Evolutionary conservation across 2,888 invertebrate species (phyloP), one percentile per base, ranked within the genome.

Genomic region (Cryptus armator): DNA sequence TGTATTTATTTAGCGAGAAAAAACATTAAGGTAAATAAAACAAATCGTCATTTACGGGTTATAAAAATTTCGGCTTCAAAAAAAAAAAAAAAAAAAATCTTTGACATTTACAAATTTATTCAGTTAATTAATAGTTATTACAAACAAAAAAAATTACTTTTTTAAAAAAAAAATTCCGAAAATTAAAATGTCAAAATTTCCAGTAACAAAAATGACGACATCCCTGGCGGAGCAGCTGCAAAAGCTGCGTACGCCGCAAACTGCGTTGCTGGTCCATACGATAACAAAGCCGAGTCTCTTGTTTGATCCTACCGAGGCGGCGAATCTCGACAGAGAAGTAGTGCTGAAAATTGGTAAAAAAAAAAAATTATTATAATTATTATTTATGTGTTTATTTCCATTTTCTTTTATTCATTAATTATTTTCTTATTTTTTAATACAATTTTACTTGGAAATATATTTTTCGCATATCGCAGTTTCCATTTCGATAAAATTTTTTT

Each of bases 291-390:
- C 97, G 12, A 99, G 99, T 0, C 95, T 99, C 88, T 94, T 99
- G 1, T 99, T 99, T 93, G 97, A 98, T 90, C 96, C 97, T 0
- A 97, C 97, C 91, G 98, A 99, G 94, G 99, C 99, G 0, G 98
- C 98, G 0, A 95, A 96, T 59, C 96, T 98, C 90, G 97, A 98
- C 90, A 96, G 96, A 71, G 97, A 98, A 87, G 97, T 97, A 0
- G 97, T 98, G 88, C 98, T 96, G 93, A 97, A 98, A 91, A 96
- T 99, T 74, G 99, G 99, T 94, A 93, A 48, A 48, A 12, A 48
- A n/a, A n/a, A 7, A 12, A 48, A 48, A 48, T n/a, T 3, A 12
- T 48, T 14, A n/a, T n/a, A 48, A 44, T 46, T n/a, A 37, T 66
- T 29, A 37, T 37, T 37, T 9, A 37, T 37, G 5, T 37, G 7